Base-by-base conservation (phyloP, 2,113 vertebrate genomes). In the Upupa epops region DNA sequence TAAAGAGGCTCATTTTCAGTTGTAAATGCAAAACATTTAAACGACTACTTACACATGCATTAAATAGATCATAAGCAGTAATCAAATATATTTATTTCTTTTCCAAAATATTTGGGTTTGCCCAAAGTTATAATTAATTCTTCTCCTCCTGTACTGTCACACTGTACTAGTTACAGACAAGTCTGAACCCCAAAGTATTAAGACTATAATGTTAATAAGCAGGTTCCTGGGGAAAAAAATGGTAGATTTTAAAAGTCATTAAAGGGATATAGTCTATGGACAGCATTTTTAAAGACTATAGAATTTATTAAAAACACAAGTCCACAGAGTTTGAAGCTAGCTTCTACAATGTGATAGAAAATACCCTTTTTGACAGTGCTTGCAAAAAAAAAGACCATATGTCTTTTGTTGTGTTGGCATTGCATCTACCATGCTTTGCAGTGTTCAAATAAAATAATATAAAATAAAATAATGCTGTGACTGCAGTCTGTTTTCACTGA, bases 31-130 rank as follows among this genome's bases (percentile, higher is more conserved):
- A 70, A 51, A 45, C 70, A 46, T 86, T 94, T 92, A 91, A 90
- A 82, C 48, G 46, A 76, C 59, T 37, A 52, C 29, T 85, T 85
- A 70, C 25, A 32, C 18, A 28, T 55, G 82, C 46, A 66, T 87
- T 82, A 76, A 78, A 46, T 73, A 82, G 68, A 83, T 76, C 32
- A 82, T 51, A 87, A 37, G 22, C 55, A 87, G 32, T 70, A 92
- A 92, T 89, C n/a, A 87, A 75, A 86, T 73, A 3, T 72, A 72
- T 82, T 90, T 91, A 58, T 89, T 88, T 93, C 2, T 87, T 93
- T 94, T 86, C 45, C 42, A 87, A 86, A 94, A 90, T 69, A 79
- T 48, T 83, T 81, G n/a, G 65, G 63, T 86, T 36, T 24, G 55
- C 88, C 86, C 74, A 45, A 74, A 92, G 83, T 86, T 26, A 36